phyloP scores from a whole-genome alignment of 2,888 invertebrate genomes.

The Dynastes tityus region DNA sequence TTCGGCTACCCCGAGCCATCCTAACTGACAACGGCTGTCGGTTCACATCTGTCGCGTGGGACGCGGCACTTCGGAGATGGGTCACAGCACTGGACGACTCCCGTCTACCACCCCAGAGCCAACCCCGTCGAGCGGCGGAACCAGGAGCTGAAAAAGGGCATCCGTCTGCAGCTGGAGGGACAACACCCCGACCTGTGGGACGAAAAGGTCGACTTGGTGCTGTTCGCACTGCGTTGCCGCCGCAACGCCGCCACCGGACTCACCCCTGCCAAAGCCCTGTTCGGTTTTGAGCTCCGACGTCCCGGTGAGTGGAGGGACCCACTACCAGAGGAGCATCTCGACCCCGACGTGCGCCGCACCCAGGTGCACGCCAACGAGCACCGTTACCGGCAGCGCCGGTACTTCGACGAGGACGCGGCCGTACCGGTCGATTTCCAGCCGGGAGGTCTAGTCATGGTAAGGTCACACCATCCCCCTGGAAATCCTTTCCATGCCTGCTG shows the following conservation, averaged over 20 bases:
- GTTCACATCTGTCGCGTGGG: not conserved
- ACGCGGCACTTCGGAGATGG: not conserved
- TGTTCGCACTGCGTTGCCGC: not conserved
- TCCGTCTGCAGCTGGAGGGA: not conserved
- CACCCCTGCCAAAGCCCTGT: not conserved
- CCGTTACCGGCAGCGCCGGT: not conserved
- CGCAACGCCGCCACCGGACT: not conserved
- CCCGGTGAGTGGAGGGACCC: not conserved
- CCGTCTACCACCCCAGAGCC: constrained; percentile 57
- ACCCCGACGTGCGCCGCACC: not conserved
- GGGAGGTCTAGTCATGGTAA: too few species aligned
- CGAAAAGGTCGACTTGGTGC: not conserved
- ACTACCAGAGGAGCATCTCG: not conserved
- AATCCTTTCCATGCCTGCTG: not conserved
- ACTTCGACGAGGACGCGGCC: not conserved
- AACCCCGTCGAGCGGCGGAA: constrained; percentile 57
- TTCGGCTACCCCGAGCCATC: not conserved
- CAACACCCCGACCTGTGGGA: not conserved
- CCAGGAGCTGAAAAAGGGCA: constrained; percentile 58
- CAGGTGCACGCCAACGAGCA: not conserved
- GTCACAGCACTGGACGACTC: constrained; percentile 53
- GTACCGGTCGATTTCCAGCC: too few species aligned
- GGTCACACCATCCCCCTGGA: not conserved
- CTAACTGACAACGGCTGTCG: not conserved
- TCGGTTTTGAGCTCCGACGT: not conserved